Evolutionary conservation across 92 coral and sea anemone species (phyloP).

Genomic region (Heliopora coerulea): DNA sequence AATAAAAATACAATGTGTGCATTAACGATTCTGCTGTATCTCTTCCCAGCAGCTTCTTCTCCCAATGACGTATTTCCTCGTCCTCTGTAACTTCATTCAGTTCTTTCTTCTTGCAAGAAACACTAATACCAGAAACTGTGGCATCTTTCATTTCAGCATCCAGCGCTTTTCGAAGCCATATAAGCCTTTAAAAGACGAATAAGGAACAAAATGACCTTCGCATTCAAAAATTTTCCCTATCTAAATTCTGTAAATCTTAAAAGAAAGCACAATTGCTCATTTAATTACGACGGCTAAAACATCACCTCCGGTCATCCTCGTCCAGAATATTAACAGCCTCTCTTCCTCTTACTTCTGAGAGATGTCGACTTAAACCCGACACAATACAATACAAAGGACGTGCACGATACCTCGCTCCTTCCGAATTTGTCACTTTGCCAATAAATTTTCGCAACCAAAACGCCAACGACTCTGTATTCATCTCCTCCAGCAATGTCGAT

Average conservation of each 20-base stretch:
- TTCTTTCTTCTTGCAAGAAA: constrained; percentile 10
- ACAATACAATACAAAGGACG: constrained; percentile 19
- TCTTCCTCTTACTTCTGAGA: background rate
- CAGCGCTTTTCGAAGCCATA: background rate
- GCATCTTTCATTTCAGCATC: constrained; percentile 19
- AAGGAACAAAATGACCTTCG: background rate
- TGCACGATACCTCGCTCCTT: background rate
- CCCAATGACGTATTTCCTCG: constrained; percentile 12
- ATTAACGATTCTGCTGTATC: no score
- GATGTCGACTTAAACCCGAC: constrained; percentile 5
- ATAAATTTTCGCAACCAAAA: no score
- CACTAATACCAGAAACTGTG: background rate
- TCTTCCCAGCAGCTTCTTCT: background rate
- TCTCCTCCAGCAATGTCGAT: no score
- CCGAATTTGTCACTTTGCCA: no score
- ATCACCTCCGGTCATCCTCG: constrained; percentile 5
- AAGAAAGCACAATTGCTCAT: background rate
- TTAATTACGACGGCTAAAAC: background rate
- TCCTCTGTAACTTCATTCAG: constrained; percentile 4
- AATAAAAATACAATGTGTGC: no score
- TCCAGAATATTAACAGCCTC: constrained; percentile 1
- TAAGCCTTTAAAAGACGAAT: background rate
- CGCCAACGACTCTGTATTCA: no score
- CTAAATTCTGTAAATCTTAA: no score
- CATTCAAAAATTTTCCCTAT: no score